A percentile compares a stretch with the other conserved stretches of the same genome.
phyloP scores from a whole-genome alignment of 92 coral and sea anemone genomes.

The Epizoanthus rinbou region DNA sequence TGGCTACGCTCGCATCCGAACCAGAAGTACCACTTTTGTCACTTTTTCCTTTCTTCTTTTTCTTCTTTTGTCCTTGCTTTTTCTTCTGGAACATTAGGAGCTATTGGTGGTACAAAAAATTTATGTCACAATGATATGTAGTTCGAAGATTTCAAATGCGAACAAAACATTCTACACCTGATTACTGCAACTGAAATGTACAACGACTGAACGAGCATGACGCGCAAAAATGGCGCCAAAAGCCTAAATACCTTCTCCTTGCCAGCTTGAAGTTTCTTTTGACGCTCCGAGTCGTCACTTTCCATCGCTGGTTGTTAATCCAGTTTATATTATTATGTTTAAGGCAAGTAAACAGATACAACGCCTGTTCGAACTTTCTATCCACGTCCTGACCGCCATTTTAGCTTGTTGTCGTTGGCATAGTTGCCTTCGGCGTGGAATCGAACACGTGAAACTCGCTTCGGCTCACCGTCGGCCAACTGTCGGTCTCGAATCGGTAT shows the following conservation, averaged over 20 bases:
- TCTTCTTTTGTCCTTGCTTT: constrained; percentile 76
- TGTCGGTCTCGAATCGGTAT: neutral
- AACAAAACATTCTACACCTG: neutral
- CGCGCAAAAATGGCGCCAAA: constrained; percentile 65
- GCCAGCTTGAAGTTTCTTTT: constrained; percentile 95
- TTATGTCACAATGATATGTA: constrained; percentile 15
- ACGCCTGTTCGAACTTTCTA: neutral
- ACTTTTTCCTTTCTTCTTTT: constrained; percentile 64
- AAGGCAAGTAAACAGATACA: constrained; percentile 4
- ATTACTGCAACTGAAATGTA: constrained; percentile 21
- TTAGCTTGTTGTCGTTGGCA: constrained; percentile 45
- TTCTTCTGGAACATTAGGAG: constrained; percentile 84
- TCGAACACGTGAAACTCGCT: constrained; percentile 24
- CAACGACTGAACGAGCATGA: constrained; percentile 75
- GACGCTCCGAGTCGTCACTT: constrained; percentile 95
- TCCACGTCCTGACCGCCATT: constrained; percentile 38
- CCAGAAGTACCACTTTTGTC: constrained; percentile 54
- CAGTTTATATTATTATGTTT: neutral
- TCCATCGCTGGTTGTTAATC: constrained; percentile 65
- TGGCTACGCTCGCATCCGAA: constrained; percentile 57
- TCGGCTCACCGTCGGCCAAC: constrained; percentile 33
- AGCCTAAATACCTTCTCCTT: constrained; percentile 78
- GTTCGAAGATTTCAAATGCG: neutral
- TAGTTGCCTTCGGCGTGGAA: constrained; percentile 35
- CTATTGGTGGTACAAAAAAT: constrained; percentile 38